Evolutionary conservation across 2,113 vertebrate species (phyloP), one percentile per base, ranked within the genome.

Genomic region (Calyptommatus sinebrachiatus): DNA sequence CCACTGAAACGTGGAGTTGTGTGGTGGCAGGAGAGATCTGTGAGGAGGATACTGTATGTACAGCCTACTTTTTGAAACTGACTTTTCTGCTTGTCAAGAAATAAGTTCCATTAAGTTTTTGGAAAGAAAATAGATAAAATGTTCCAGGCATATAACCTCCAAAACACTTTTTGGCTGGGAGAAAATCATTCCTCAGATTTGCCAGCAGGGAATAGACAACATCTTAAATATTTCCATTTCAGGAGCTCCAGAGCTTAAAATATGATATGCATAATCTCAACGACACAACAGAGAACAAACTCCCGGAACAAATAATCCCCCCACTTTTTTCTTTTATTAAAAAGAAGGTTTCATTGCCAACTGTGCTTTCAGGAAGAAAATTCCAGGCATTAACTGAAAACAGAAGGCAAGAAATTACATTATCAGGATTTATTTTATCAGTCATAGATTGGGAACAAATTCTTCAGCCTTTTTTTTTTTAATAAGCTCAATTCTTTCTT

Each of bases 261-360:
- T 66, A 63, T 75, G 70, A 35, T 77, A 66, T n/a, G 73, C 29
- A 76, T 46, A 20, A 84, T 88, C 86, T 74, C 82, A 86, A 78
- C 69, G 75, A 88, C 28, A 31, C 70, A 62, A 46, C 21, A 79
- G 76, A 88, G 83, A 80, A 80, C 41, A 66, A 92, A 84, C 16
- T 50, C 53, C 73, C 65, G 73, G 84, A 88, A 84, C 86, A 79
- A 87, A 86, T 69, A 3, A 84, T 71, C 9, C 28, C 67, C 63
- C 62, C 83, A n/a, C 35, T 5, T 5, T 84, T 63, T 2, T 16
- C 46, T 73, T 76, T 86, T 81, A 73, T 81, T 83, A 18, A 71
- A 85, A 74, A 62, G 1, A 8, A 73, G 74, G 31, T 69, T 69
- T 68, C 45, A 66, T 21, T 48, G 60, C 31, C 83, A 48, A 41